phyloP scores from a whole-genome alignment of 1,140 invertebrate species.

The Oncopodura yosiiana region DNA sequence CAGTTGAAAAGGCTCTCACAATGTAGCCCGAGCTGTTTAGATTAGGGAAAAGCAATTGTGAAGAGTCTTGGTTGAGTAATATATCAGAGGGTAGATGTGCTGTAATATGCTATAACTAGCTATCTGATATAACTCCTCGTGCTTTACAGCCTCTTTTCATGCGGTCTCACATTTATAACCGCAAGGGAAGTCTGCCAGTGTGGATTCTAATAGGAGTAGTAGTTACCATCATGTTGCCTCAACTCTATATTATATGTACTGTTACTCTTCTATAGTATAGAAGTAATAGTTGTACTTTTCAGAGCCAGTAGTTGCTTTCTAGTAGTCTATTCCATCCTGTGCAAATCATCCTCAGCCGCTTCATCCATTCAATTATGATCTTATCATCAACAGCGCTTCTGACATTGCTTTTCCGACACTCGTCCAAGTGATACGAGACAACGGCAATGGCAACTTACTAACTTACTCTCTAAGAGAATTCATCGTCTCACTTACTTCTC shows the following conservation, averaged over 20 bases:
- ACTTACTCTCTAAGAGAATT: neutral
- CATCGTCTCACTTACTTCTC: too few species aligned
- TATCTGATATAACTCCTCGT: constrained; percentile 19
- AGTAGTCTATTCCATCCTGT: constrained; percentile 25
- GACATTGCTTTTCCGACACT: constrained; percentile 32
- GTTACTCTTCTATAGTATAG: neutral
- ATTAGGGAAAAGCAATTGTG: constrained; percentile 30
- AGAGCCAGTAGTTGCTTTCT: constrained; percentile 9
- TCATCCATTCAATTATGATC: constrained; percentile 33
- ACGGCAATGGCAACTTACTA: neutral
- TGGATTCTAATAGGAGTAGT: too few species aligned
- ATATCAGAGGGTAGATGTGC: constrained; percentile 17
- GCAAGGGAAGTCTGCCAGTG: too few species aligned
- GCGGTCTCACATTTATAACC: constrained; percentile 30
- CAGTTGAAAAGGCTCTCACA: constrained; percentile 34
- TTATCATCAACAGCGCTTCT: constrained; percentile 27
- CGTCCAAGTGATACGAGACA: constrained; percentile 12
- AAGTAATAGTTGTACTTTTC: neutral
- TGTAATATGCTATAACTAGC: constrained; percentile 21
- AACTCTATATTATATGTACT: neutral
- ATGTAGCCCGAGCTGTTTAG: constrained; percentile 31
- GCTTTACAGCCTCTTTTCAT: constrained; percentile 21
- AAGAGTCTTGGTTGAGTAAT: constrained; percentile 26
- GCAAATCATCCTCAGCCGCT: constrained; percentile 31
- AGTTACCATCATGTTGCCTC: too few species aligned